Conservation (phyloP, 92 coral and sea anemone genomes). For the Diadumene lineata region DNA sequence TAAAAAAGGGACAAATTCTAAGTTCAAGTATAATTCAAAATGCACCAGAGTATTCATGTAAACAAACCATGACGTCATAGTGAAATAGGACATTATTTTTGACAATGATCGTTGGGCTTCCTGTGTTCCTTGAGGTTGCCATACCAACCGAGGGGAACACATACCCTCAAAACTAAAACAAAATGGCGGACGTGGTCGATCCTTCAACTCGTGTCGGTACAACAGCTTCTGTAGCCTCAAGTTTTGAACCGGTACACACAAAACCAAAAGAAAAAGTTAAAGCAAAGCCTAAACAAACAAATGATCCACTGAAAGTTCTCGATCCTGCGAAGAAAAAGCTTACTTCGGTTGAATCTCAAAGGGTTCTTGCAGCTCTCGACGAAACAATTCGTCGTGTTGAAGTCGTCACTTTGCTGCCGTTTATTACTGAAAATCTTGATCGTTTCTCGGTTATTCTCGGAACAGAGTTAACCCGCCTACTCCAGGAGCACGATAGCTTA, state of each 20-base stretch:
- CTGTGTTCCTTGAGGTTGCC: conserved; percentile 51
- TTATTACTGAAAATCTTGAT: conserved; percentile 72
- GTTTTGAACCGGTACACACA: conserved; percentile 72
- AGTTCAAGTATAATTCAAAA: no score
- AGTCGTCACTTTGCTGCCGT: conserved; percentile 82
- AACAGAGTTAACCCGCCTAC: conserved; percentile 59
- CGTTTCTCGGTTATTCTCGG: conserved; percentile 92
- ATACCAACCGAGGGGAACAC: conserved; percentile 38
- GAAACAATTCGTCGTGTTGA: conserved; percentile 85
- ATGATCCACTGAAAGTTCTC: conserved; percentile 88
- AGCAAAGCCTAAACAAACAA: conserved; percentile 64
- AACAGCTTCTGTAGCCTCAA: conserved; percentile 92
- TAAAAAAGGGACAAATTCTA: no score
- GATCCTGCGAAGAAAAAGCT: conserved; percentile 95
- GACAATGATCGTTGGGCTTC: no score
- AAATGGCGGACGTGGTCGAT: conserved; percentile 75
- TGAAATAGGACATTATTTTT: no score
- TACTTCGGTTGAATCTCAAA: conserved; percentile 95
- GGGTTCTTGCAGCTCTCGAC: conserved; percentile 87
- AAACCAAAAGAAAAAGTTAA: conserved; percentile 71
- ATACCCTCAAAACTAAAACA: conserved; percentile 42
- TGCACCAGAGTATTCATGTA: no score
- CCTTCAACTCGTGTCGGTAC: conserved; percentile 74
- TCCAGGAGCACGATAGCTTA: conserved; percentile 76
- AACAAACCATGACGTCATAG: no score